Conservation (phyloP, 1,140 invertebrate species). For the Pissodes strobi region DNA sequence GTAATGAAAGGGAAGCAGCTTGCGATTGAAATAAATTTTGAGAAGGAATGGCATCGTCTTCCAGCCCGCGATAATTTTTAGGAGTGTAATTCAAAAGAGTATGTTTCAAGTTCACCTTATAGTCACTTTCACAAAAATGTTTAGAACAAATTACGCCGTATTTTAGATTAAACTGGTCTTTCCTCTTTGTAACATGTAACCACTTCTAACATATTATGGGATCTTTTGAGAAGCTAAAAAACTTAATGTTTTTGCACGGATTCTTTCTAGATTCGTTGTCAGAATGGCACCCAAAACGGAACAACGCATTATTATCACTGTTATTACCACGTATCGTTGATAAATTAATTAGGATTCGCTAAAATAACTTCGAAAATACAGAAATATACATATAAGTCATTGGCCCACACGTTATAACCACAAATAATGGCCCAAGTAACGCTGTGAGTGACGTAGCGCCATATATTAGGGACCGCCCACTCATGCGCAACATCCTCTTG, state of each 20-base stretch:
- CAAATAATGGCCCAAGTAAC: too few relatives aligned
- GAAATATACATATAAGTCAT: too few relatives aligned
- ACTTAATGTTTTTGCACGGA: slow-evolving; percentile 12
- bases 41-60: slow-evolving; percentile 17
- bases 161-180: slow-evolving; percentile 26
- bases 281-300: slow-evolving; percentile 25
- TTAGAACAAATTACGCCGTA: slow-evolving; percentile 21
- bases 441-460: too few relatives aligned
- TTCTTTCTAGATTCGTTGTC: slow-evolving; percentile 26
- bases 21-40: slow-evolving; percentile 19
- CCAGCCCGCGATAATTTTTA: slow-evolving; percentile 25
- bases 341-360: neutral
- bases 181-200: too few relatives aligned
- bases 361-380: neutral
- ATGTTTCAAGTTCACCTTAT: slow-evolving; percentile 28
- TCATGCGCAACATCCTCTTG: neutral
- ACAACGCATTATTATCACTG: slow-evolving; percentile 27
- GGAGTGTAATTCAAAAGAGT: slow-evolving; percentile 11
- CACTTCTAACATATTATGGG: slow-evolving; percentile 1
- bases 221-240: slow-evolving; percentile 25
- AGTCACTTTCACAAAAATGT: slow-evolving; percentile 23
- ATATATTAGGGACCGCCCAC: neutral
- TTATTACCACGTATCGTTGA: neutral
- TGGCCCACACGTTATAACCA: too few relatives aligned
- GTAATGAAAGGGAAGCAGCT: neutral